Evolutionary conservation across 2,888 invertebrate genomes (phyloP).

Genomic region (Exephanes ischioxanthus): DNA sequence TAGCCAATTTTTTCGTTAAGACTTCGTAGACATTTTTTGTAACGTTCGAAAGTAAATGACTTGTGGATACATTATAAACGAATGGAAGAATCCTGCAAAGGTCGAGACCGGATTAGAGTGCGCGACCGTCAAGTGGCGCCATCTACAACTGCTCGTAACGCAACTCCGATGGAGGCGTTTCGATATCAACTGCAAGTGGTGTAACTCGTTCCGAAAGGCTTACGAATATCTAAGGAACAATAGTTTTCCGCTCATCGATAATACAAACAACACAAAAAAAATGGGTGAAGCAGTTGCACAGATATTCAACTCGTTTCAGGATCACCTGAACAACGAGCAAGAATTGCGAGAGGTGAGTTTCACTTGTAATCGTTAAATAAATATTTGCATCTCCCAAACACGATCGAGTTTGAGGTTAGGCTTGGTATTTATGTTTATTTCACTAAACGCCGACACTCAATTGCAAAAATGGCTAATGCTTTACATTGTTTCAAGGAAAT

Average conservation of each 20-base stretch:
- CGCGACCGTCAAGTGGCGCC: background rate
- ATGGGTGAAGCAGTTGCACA: conserved; percentile 86
- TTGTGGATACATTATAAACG: background rate
- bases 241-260: background rate
- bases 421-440: conserved; percentile 26
- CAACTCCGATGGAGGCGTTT: too few species aligned
- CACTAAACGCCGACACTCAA: background rate
- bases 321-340: conserved; percentile 92
- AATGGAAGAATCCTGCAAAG: background rate
- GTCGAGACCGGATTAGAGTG: background rate
- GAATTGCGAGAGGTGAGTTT: conserved; percentile 91
- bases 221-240: background rate
- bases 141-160: background rate
- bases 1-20: background rate
- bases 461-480: background rate
- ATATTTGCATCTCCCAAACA: background rate
- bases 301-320: conserved; percentile 92
- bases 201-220: background rate
- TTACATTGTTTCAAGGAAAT: conserved; percentile 86
- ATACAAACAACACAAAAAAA: conserved; percentile 9
- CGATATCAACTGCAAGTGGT: too few species aligned
- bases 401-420: conserved; percentile 37
- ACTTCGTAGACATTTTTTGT: background rate
- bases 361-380: background rate
- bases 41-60: background rate